A percentile compares a stretch with the other conserved stretches of the same genome.
Conservation (phyloP, 1,140 invertebrate species). For the Saccostrea glomerata region DNA sequence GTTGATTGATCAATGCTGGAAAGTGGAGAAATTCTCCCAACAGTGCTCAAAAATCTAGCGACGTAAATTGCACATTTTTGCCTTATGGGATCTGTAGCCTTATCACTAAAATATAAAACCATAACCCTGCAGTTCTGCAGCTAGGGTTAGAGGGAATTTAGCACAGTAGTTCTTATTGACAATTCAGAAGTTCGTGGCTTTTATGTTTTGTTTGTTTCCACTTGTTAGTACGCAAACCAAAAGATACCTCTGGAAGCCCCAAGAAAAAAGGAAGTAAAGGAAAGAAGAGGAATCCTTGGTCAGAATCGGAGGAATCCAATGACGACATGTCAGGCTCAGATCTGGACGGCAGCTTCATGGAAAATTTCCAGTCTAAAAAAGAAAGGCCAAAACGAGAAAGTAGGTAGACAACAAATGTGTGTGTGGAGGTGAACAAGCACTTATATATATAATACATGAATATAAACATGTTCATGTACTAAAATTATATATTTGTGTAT, state of each 20-base stretch:
- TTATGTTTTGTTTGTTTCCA: neutral
- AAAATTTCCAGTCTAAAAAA: conserved; percentile 47
- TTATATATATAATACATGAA: neutral
- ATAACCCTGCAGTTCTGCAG: too few species aligned
- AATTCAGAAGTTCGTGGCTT: too few species aligned
- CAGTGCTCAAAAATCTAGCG: too few species aligned
- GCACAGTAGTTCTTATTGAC: too few species aligned
- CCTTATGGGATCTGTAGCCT: too few species aligned
- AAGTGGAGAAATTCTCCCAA: too few species aligned
- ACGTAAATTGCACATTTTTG: too few species aligned
- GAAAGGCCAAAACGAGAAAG: conserved; percentile 67
- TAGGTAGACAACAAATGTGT: conserved; percentile 59
- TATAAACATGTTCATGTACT: neutral
- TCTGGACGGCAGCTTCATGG: conserved; percentile 64
- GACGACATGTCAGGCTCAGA: conserved; percentile 67
- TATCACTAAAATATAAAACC: too few species aligned
- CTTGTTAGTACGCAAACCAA: conserved; percentile 7
- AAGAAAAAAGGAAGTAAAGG: conserved; percentile 67
- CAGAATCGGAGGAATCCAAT: conserved; percentile 61
- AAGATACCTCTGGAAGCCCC: conserved; percentile 45
- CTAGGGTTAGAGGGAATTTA: too few species aligned
- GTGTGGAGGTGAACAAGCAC: neutral
- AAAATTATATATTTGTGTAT: neutral
- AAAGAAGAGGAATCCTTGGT: conserved; percentile 75
- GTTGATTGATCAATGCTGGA: too few species aligned